Conservation (phyloP, 2,113 vertebrate species). For the Dolichotis patagonum region DNA sequence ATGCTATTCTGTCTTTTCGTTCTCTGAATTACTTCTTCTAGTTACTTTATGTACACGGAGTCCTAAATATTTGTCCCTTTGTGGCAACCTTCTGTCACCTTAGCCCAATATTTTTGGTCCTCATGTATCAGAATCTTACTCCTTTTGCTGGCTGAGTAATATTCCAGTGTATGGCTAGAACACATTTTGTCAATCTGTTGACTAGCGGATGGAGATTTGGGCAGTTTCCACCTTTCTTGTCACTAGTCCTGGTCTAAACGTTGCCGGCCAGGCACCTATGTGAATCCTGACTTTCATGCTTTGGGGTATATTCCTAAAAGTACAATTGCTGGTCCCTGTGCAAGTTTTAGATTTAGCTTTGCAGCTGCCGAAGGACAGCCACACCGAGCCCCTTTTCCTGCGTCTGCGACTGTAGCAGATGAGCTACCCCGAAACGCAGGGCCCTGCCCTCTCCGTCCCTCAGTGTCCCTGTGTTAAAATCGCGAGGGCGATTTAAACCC, state of each 20-base stretch:
- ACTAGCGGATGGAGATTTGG: no score
- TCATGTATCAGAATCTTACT: neutral
- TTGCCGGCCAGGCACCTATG: rapidly evolving
- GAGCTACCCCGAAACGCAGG: neutral
- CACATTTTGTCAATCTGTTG: neutral
- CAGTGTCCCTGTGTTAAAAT: neutral
- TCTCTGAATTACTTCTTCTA: neutral
- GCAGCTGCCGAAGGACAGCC: rapidly evolving
- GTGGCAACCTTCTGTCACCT: neutral
- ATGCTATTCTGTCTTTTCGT: neutral
- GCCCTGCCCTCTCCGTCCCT: neutral
- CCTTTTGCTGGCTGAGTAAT: neutral
- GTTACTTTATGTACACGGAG: neutral
- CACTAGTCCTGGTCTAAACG: neutral
- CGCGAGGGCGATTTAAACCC: neutral
- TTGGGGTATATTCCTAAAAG: neutral
- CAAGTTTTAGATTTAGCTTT: no score
- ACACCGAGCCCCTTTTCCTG: rapidly evolving
- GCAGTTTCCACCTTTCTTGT: neutral
- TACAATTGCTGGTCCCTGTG: rapidly evolving
- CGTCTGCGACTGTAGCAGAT: neutral
- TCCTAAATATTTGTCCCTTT: neutral
- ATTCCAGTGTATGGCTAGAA: rapidly evolving
- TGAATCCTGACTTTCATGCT: neutral
- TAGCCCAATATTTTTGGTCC: neutral